phyloP scores from a whole-genome alignment of 2,113 vertebrate genomes.

The Piaya cayana region DNA sequence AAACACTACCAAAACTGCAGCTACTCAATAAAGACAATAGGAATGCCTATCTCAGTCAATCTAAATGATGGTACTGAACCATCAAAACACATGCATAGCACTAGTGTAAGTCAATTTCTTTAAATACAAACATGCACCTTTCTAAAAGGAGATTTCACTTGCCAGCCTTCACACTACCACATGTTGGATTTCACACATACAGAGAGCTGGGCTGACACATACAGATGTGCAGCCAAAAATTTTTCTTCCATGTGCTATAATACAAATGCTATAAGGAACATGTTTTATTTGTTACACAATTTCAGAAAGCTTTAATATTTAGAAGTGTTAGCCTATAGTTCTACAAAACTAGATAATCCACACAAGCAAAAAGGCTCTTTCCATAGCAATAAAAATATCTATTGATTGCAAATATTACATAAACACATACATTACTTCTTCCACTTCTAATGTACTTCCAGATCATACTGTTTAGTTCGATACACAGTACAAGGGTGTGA shows the following conservation, averaged over 20 bases:
- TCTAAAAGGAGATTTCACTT: background rate
- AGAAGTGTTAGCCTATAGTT: background rate
- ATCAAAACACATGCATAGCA: background rate
- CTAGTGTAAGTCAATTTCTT: background rate
- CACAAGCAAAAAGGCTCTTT: background rate
- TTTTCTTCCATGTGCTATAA: background rate
- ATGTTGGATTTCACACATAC: background rate
- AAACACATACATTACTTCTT: rapidly evolving
- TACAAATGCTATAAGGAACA: rapidly evolving
- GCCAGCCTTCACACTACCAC: background rate
- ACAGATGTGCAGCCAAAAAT: background rate
- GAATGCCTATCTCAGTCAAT: background rate
- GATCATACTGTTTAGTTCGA: background rate
- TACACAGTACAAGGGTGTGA: background rate
- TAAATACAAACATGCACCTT: background rate
- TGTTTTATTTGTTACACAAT: background rate
- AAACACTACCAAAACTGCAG: background rate
- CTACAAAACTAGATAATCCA: background rate
- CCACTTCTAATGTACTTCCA: background rate
- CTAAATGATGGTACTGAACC: rapidly evolving
- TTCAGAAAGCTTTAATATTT: background rate
- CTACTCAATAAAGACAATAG: background rate
- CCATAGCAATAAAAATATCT: background rate
- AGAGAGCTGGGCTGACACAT: background rate
- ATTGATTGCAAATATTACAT: rapidly evolving